phyloP scores from a whole-genome alignment of 92 coral and sea anemone genomes.

The Micromussa lordhowensis region DNA sequence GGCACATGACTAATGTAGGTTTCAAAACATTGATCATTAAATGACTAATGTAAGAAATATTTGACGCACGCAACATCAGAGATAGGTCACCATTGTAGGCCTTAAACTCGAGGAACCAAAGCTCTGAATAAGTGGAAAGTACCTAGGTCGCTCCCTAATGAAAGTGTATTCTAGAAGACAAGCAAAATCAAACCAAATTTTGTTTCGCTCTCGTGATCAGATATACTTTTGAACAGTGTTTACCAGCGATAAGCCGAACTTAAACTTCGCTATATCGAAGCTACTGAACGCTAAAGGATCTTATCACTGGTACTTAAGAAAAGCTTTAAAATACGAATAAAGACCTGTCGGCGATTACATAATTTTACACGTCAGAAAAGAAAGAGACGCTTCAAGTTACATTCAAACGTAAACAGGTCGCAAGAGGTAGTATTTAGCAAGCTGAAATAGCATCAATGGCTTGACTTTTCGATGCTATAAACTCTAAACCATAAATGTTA shows the following conservation, averaged over 20 bases:
- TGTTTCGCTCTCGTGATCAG: background rate
- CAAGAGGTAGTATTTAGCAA: background rate
- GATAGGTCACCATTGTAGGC: background rate
- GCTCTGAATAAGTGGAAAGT: background rate
- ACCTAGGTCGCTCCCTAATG: background rate
- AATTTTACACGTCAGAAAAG: background rate
- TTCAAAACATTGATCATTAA: background rate
- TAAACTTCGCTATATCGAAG: background rate
- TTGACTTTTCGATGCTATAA: conserved; percentile 2
- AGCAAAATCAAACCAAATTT: conserved; percentile 1
- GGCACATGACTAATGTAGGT: background rate
- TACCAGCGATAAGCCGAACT: background rate
- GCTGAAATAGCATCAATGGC: background rate
- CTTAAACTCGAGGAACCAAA: background rate
- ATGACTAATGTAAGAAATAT: background rate
- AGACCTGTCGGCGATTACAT: background rate
- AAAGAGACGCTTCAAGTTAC: background rate
- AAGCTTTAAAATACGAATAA: background rate
- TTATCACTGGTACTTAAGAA: background rate
- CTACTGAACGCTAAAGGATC: background rate
- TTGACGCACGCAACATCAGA: too few species aligned
- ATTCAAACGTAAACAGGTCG: conserved; percentile 6
- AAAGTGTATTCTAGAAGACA: background rate
- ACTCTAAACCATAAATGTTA: background rate
- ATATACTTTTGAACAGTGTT: background rate